Percentiles rank a stretch among this genome's conserved stretches.
phyloP scores from a whole-genome alignment of 2,888 invertebrate species.

The Hirtodrosophila confusa region DNA sequence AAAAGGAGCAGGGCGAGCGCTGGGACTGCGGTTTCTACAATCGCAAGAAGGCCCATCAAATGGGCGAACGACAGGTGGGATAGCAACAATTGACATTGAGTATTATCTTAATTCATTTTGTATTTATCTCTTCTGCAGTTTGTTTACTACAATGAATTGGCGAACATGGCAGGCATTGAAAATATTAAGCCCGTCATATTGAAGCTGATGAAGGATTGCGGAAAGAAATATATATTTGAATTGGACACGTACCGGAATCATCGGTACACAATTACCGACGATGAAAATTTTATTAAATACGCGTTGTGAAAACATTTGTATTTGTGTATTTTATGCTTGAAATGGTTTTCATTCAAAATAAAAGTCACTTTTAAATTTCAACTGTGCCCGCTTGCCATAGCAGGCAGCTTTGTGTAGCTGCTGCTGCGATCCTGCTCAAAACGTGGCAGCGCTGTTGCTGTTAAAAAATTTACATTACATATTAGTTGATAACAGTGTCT shows the following conservation, averaged over 20 bases:
- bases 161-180: slow-evolving; percentile 86
- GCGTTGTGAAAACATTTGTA: slow-evolving; percentile 22
- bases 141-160: slow-evolving; percentile 88
- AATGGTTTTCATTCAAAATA: not conserved
- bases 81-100: slow-evolving; percentile 58
- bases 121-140: slow-evolving; percentile 84
- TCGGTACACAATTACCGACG: slow-evolving; percentile 87
- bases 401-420: slow-evolving; percentile 20
- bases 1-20: slow-evolving; percentile 86
- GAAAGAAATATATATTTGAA: slow-evolving; percentile 87
- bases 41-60: slow-evolving; percentile 90
- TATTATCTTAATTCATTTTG: not conserved
- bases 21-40: slow-evolving; percentile 85
- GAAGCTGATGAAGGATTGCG: slow-evolving; percentile 89
- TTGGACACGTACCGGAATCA: slow-evolving; percentile 87
- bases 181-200: slow-evolving; percentile 88
- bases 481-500: too few species aligned
- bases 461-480: too few species aligned
- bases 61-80: slow-evolving; percentile 78
- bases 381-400: not conserved
- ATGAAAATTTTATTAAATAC: slow-evolving; percentile 84
- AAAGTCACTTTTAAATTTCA: slow-evolving; percentile 1
- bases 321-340: slow-evolving; percentile 18
- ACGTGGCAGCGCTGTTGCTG: too few species aligned
- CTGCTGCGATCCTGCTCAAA: not conserved